A percentile compares a stretch with the other conserved stretches of the same genome.
phyloP scores from a whole-genome alignment of 2,797 vertebrate genomes.

The Channallabes apus region DNA sequence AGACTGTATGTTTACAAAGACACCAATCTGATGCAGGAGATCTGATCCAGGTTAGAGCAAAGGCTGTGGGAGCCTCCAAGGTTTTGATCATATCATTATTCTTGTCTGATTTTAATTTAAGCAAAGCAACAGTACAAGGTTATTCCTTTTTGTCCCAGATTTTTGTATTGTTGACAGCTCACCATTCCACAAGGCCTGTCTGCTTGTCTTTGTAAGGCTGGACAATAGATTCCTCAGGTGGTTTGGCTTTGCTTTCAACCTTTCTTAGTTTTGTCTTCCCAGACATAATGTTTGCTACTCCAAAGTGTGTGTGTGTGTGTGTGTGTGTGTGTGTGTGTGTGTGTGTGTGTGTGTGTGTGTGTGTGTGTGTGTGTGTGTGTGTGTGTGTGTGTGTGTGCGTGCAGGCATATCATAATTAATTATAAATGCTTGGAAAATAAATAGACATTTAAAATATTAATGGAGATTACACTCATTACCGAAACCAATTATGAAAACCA shows the following conservation, averaged over 20 bases:
- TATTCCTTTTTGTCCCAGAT: slow-evolving; percentile 43
- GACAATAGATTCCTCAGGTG: slow-evolving; percentile 28
- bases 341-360: background rate
- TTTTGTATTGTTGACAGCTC: slow-evolving; percentile 32
- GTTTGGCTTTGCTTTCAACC: slow-evolving; percentile 55
- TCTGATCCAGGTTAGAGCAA: slow-evolving; percentile 49
- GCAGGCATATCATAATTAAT: no score
- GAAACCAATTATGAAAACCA: background rate
- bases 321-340: no score
- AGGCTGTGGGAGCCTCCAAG: slow-evolving; percentile 66
- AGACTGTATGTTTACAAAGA: slow-evolving; percentile 61
- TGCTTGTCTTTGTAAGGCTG: slow-evolving; percentile 30
- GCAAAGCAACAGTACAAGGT: slow-evolving; percentile 44
- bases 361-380: no score
- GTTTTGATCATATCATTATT: slow-evolving; percentile 63
- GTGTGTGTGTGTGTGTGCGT: no score
- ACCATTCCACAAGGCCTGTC: slow-evolving; percentile 35
- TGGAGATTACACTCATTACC: background rate
- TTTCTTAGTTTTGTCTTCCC: slow-evolving; percentile 53
- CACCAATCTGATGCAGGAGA: slow-evolving; percentile 57
- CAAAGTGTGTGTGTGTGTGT: background rate
- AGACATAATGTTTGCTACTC: slow-evolving; percentile 59
- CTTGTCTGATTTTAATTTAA: slow-evolving; percentile 61
- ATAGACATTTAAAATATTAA: background rate
- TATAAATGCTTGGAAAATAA: background rate